Percentiles rank a stretch among this genome's conserved stretches.
Evolutionary conservation across 2,797 vertebrate genomes (phyloP).

Genomic region (Sebastes hubbsi): DNA sequence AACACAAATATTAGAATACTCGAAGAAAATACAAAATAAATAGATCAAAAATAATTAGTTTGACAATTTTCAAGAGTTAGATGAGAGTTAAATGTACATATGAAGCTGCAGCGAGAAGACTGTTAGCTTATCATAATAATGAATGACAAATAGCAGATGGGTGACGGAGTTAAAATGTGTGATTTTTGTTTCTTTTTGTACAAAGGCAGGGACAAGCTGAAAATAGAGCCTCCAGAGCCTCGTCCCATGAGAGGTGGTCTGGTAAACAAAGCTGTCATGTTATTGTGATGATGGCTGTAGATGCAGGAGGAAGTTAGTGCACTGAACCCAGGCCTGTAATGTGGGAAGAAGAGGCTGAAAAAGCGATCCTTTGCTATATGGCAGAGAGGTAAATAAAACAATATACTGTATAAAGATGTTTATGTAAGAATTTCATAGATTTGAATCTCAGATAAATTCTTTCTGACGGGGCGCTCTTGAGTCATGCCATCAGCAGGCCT

Average conservation of each 20-base stretch:
- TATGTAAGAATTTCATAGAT: not conserved
- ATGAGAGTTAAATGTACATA: not conserved
- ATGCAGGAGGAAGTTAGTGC: not conserved
- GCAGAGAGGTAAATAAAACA: not conserved
- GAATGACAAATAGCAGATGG: not conserved
- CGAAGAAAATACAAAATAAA: not conserved
- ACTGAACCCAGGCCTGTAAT: not conserved
- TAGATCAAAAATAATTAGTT: not conserved
- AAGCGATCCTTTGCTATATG: not conserved
- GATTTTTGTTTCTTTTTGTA: not conserved
- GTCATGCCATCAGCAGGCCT: not conserved
- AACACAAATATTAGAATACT: not conserved
- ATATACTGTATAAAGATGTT: not conserved
- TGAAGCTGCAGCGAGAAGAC: not conserved
- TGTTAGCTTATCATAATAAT: not conserved
- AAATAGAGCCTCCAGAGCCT: not conserved
- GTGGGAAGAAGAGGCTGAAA: not conserved
- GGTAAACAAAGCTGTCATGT: conserved; percentile 26
- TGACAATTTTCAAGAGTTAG: not conserved
- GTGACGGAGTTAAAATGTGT: not conserved
- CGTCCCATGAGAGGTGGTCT: not conserved
- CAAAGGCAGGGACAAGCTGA: not conserved
- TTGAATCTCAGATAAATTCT: not conserved
- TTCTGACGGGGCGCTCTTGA: not conserved
- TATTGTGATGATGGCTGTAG: not conserved